phyloP scores from a whole-genome alignment of 2,888 invertebrate species.

The Glomeris marginata region DNA sequence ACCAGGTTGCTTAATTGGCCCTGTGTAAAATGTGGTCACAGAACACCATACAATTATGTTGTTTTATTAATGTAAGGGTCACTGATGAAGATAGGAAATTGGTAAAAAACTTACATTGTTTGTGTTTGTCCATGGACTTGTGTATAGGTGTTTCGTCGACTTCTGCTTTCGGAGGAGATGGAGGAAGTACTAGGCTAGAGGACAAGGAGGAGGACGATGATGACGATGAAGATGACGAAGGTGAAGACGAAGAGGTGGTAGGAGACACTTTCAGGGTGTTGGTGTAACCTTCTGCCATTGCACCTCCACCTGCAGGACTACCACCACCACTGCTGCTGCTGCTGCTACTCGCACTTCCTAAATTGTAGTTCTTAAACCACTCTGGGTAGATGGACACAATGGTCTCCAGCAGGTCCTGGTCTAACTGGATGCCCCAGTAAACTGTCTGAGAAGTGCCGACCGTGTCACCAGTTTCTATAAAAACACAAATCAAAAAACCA shows the following conservation, averaged over 20 bases:
- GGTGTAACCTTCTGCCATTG: constrained; percentile 35
- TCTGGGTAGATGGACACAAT: constrained; percentile 82
- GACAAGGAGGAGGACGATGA: constrained; percentile 4
- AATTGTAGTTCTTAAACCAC: constrained; percentile 47
- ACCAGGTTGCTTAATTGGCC: too few species aligned
- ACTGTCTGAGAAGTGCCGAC: constrained; percentile 12
- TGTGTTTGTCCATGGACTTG: constrained; percentile 88
- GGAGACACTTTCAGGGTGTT: constrained; percentile 9
- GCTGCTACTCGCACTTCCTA: constrained; percentile 11
- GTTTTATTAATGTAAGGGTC: not conserved
- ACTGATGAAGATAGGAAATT: not conserved
- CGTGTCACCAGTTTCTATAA: constrained; percentile 15
- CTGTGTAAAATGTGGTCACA: too few species aligned
- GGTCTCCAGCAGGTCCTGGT: constrained; percentile 81
- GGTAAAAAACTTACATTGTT: constrained; percentile 73
- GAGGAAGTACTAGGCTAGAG: constrained; percentile 11
- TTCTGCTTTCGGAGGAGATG: constrained; percentile 74
- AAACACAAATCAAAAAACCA: constrained; percentile 4
- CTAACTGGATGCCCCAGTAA: constrained; percentile 73
- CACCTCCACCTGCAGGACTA: not conserved
- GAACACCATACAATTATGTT: too few species aligned
- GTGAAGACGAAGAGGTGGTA: not conserved
- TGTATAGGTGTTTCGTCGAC: constrained; percentile 89
- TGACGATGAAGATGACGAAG: constrained; percentile 5
- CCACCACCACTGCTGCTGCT: not conserved